Evolutionary conservation across 2,113 vertebrate genomes (phyloP).

Genomic region (Arothron firmamentum): DNA sequence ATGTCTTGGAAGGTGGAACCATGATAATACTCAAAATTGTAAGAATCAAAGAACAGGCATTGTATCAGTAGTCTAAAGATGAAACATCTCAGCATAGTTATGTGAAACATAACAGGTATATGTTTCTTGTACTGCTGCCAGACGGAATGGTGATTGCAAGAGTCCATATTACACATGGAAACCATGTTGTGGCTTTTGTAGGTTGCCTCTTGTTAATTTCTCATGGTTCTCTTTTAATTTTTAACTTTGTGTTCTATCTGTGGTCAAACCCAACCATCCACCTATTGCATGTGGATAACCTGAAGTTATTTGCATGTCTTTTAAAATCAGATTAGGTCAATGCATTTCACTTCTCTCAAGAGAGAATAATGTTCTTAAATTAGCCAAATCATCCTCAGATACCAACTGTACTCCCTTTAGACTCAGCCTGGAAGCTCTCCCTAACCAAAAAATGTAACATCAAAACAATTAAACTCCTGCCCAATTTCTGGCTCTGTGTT

Average conservation of each 20-base stretch:
- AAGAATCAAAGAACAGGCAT: slow-evolving; percentile 54
- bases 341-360: slow-evolving; percentile 21
- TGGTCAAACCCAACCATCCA: background rate
- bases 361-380: slow-evolving; percentile 36
- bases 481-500: slow-evolving; percentile 54
- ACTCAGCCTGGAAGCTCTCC: slow-evolving; percentile 37
- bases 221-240: background rate
- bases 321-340: slow-evolving; percentile 29
- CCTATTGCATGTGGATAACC: slow-evolving; percentile 14
- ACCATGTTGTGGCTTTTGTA: too few species aligned
- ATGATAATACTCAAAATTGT: background rate
- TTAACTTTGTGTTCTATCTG: too few species aligned
- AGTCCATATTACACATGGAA: too few species aligned
- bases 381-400: slow-evolving; percentile 26
- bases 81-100: too few species aligned
- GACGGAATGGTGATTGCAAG: background rate
- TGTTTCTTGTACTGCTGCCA: background rate
- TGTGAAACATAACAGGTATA: slow-evolving; percentile 11
- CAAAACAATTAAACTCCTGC: slow-evolving; percentile 62
- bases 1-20: too few species aligned
- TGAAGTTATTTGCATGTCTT: slow-evolving; percentile 14
- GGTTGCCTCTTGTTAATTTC: too few species aligned
- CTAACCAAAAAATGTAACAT: slow-evolving; percentile 31
- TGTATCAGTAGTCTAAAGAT: too few species aligned
- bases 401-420: slow-evolving; percentile 26